Base-by-base conservation (phyloP, 2,888 invertebrate species). In the Ophion ellenae region DNA sequence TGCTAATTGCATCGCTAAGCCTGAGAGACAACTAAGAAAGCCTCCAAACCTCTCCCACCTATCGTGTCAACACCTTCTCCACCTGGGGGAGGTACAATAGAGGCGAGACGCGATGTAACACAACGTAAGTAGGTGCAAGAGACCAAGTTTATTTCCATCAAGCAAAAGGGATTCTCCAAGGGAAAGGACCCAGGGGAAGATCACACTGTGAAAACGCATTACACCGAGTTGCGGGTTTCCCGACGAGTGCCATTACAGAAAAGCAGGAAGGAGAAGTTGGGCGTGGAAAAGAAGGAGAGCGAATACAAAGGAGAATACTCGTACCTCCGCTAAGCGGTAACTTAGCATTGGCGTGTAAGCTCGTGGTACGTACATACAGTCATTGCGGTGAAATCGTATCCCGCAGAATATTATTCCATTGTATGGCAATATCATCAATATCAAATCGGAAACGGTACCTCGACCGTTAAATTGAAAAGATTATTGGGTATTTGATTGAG, bases 201-300 rank as follows among this genome's bases (percentile, higher is more conserved):
- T 71, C 71, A 79, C 32, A 11, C 17, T 64, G 36, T 61, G 53
- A 80, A 32, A 24, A 73, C 79, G 40, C 57, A 73, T 71, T 73
- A 71, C 79, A 73, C 36, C 20, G 64, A 36, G 53, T 47, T 53
- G 32, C 14, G 64, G 40, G 64, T 71, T 73, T 53, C 1, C 57
- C 71, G 53, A 57, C 53, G 57, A 71, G 57, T 80, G 64, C 36
- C 17, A 71, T 80, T 64, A 63, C 70, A 63, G 61, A 47, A 28
- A 40, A 70, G 28, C 28, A 45, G 28, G 47, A 70, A 47, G 11
- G 45, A 36, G 17, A 24, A n/a, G 28, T 20, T 28, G 32, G 79
- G 47, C n/a, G 17, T 53, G 20, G n/a, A 20, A 20, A 40, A 61
- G 40, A n/a, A 0, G n/a, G 11, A n/a, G 20, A 59, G 61, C 24